Evolutionary conservation across 2,797 vertebrate genomes (phyloP), one percentile per base, ranked within the genome.

Genomic region (Rhabdophis nuchalis): DNA sequence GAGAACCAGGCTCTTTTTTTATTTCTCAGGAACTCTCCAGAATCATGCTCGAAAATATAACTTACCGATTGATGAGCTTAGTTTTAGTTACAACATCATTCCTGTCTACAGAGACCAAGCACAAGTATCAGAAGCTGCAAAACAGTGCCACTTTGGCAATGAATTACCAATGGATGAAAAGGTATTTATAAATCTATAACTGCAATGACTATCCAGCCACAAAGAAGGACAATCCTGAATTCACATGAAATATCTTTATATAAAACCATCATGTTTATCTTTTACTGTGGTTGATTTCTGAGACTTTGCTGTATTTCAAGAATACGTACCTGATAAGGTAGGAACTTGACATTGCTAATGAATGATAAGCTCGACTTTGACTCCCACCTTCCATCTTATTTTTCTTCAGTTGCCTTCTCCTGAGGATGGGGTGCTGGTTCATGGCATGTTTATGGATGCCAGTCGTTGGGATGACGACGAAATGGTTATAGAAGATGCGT

Each of bases 61-160:
- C 95, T 94, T 98, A 91, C 98, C 98, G 85, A 98, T 98, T 7
- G 98, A 99, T 11, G 98, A 98, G 95, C 98, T 99, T 72, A 98
- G 93, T 95, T 99, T 99, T 94, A 96, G 96, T 90, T 99, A 98
- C 93, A 98, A 97, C 23, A 0, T 98, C 82, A 86, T 98, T 89
- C 97, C 98, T 0, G 20, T 25, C 4, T 99, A 98, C 94, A 97
- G 98, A 87, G 98, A 99, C 93, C 98, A 98, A 97, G 92, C 88
- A 0, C 89, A 92, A 0, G 97, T 98, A 68, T 95, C 89, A 6
- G 98, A 98, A 95, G 97, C 97, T 53, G 93, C 97, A 41, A 97
- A 94, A 95, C 93, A 60, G 3, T 95, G 98, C 29, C 92, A 96
- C 5, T 92, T 94, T 91, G 97, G 96, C 54, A 87, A 94, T 20